Evolutionary conservation across 1,140 invertebrate genomes (phyloP).

Genomic region (Diorhabda elongata): DNA sequence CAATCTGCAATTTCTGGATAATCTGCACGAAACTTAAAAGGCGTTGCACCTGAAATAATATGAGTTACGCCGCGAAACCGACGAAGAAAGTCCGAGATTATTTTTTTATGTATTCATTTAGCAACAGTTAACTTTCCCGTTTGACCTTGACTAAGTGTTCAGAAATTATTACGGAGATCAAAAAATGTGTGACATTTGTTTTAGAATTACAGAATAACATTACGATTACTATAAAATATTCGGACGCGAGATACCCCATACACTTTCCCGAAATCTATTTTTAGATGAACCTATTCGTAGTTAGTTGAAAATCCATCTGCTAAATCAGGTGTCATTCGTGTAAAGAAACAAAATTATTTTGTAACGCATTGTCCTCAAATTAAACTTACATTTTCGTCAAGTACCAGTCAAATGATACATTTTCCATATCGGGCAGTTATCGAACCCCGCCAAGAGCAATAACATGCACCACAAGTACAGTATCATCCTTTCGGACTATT

Average conservation of each 20-base stretch:
- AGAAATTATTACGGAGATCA: too few relatives aligned
- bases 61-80: neutral
- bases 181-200: too few relatives aligned
- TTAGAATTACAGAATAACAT: neutral
- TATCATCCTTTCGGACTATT: slow-evolving; percentile 2
- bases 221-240: slow-evolving; percentile 18
- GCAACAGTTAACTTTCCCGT: slow-evolving; percentile 31
- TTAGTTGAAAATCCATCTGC: neutral
- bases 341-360: neutral
- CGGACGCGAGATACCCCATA: slow-evolving; percentile 28
- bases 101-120: slow-evolving; percentile 16
- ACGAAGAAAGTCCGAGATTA: slow-evolving; percentile 12
- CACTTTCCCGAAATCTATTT: neutral
- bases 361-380: neutral
- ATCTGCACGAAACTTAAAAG: slow-evolving; percentile 3
- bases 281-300: neutral
- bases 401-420: slow-evolving; percentile 35
- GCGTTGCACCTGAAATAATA: slow-evolving; percentile 16
- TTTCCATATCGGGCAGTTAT: slow-evolving; percentile 4
- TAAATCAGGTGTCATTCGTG: neutral
- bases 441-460: slow-evolving; percentile 3
- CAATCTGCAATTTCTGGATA: slow-evolving; percentile 20
- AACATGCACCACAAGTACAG: slow-evolving; percentile 15
- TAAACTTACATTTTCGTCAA: slow-evolving; percentile 21
- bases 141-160: slow-evolving; percentile 26